Conservation (phyloP, 2,113 vertebrate genomes). For the Platichthys flesus region DNA sequence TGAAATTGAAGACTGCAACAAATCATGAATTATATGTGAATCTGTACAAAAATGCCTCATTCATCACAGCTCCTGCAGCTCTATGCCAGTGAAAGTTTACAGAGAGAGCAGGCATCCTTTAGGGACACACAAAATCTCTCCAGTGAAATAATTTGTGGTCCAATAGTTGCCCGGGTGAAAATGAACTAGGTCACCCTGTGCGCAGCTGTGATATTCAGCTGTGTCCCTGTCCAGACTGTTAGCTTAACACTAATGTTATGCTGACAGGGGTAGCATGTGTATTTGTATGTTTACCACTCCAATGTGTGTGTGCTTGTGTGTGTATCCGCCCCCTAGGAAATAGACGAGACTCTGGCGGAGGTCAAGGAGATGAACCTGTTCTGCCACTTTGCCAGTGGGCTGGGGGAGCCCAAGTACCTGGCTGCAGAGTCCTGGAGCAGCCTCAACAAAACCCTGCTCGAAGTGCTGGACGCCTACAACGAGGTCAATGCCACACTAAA, state of each 20-base stretch:
- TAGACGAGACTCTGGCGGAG: slow-evolving; percentile 82
- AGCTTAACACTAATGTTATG: slow-evolving; percentile 54
- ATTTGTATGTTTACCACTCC: slow-evolving; percentile 42
- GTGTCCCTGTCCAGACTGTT: slow-evolving; percentile 68
- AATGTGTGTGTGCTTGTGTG: neutral
- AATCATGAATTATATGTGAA: slow-evolving; percentile 4
- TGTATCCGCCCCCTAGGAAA: slow-evolving; percentile 78
- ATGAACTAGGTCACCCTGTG: slow-evolving; percentile 68
- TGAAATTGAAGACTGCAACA: slow-evolving; percentile 5
- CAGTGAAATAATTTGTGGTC: slow-evolving; percentile 34
- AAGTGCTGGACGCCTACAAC: slow-evolving; percentile 91
- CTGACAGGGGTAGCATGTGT: slow-evolving; percentile 55
- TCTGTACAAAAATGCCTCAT: neutral
- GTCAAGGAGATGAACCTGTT: slow-evolving; percentile 85
- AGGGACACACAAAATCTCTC: slow-evolving; percentile 15
- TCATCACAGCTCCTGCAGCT: slow-evolving; percentile 11
- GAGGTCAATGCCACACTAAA: slow-evolving; percentile 91
- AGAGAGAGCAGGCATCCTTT: slow-evolving; percentile 13
- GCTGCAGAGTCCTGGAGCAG: slow-evolving; percentile 87
- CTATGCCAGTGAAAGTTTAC: neutral
- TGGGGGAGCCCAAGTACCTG: slow-evolving; percentile 88
- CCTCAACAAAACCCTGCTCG: slow-evolving; percentile 86
- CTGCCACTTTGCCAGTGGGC: slow-evolving; percentile 91
- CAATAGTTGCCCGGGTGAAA: slow-evolving; percentile 51
- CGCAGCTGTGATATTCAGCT: slow-evolving; percentile 65